phyloP scores from a whole-genome alignment of 2,888 invertebrate genomes.

The Syrphus vitripennis region DNA sequence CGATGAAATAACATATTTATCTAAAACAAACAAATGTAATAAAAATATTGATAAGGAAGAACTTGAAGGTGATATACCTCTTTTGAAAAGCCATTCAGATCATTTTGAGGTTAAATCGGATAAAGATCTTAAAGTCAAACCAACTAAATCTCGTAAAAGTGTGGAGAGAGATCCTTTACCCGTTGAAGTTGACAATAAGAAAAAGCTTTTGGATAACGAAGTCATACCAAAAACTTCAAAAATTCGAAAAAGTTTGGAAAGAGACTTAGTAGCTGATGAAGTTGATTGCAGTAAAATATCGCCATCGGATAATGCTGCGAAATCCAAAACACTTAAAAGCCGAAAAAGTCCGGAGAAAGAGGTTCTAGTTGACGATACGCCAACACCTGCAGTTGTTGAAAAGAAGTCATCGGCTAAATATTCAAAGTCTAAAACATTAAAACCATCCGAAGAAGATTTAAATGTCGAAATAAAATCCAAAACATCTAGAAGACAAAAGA shows the following conservation, averaged over 20 bases:
- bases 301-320: background rate
- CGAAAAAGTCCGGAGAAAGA: conserved; percentile 4
- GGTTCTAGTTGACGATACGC: background rate
- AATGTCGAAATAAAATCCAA: background rate
- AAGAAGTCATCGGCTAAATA: background rate
- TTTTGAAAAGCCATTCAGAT: background rate
- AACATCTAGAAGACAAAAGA: background rate
- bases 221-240: background rate
- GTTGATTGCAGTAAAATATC: background rate
- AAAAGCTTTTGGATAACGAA: background rate
- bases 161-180: background rate
- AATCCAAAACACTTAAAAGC: background rate
- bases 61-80: background rate
- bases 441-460: background rate
- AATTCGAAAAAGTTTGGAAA: background rate
- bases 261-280: background rate
- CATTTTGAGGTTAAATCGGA: background rate
- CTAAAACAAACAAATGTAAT: background rate
- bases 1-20: background rate
- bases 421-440: background rate
- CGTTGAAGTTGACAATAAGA: background rate
- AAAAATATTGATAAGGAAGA: background rate
- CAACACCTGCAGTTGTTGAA: background rate
- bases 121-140: background rate
- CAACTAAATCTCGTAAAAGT: conserved; percentile 6